A percentile compares a stretch with the other conserved stretches of the same genome.
Conservation (phyloP, 2,113 vertebrate genomes). For the Equus przewalskii region DNA sequence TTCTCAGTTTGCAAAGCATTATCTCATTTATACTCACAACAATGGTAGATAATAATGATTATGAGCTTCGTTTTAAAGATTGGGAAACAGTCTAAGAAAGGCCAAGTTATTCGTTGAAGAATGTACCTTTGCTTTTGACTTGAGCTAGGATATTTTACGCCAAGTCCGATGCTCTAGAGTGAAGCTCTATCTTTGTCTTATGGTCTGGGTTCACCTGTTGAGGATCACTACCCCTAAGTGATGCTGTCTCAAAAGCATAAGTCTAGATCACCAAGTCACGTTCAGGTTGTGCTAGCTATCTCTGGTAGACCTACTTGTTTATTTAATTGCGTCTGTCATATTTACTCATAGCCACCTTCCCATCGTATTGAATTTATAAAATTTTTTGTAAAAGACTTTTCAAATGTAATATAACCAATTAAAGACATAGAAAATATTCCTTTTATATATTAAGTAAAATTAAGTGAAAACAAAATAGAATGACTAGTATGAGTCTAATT, state of each 20-base stretch:
- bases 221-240: neutral
- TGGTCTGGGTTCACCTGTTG: neutral
- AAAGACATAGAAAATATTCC: neutral
- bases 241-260: neutral
- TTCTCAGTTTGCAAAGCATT: neutral
- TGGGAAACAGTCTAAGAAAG: neutral
- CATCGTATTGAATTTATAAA: neutral
- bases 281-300: neutral
- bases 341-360: neutral
- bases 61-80: neutral
- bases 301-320: neutral
- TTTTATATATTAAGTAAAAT: slow-evolving; percentile 21
- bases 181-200: neutral
- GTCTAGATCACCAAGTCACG: neutral
- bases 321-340: neutral
- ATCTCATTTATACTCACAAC: neutral
- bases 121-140: neutral
- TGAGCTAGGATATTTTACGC: neutral
- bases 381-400: slow-evolving; percentile 2
- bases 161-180: neutral
- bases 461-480: slow-evolving; percentile 10
- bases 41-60: neutral
- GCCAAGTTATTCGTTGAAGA: neutral
- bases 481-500: neutral
- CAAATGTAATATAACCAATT: slow-evolving; percentile 21